Evolutionary conservation across 23 tunicate species (phyloP), one percentile per base, ranked within the genome.

Genomic region (Phallusia fumigata): DNA sequence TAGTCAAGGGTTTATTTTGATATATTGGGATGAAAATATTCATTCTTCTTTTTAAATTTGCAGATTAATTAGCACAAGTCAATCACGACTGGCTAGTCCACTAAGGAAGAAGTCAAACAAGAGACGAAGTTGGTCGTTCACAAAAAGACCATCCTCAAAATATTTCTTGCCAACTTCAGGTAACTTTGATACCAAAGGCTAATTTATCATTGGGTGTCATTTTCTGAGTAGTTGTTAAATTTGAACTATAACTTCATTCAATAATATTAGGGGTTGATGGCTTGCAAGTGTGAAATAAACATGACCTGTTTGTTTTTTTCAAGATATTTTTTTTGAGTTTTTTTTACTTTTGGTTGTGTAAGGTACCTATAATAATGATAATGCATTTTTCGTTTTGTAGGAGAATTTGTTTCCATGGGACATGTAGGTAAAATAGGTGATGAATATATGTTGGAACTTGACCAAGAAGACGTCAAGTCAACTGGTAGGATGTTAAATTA

Each of bases 121-220:
- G 40, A 80, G 86, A 18, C 75, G 79, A 64, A 82, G 76, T 40
- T 82, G 85, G 85, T 87, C 91, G 3, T 87, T 82, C 53, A 75
- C 78, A 22, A 87, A 87, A 64, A 32, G 82, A 76, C 47, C 78
- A 16, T 36, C 91, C 30, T 74, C 80, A 35, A 53, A 75, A 11
- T 87, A 87, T 36, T 87, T 47, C 31, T 82, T 87, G 16, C 91
- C 91, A 0, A 51, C 75, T 28, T 51, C 90, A 24, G 90, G 90
- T 86, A 50, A 2, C 8, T 6, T 22, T n/a, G n/a, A 21, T 58
- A 21, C 2, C 3, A 6, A 22, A 58, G 26, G 3, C 15, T 58
- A 58, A 58, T 6, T 24, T 6, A 21, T 22, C 28, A 6, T 16
- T 58, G 8, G 69, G 11, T 58, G 13, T 3, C 8, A 58, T 6